Percentiles rank a stretch among this genome's conserved stretches.
phyloP scores from a whole-genome alignment of 2,113 vertebrate genomes.

The Odobenus rosmarus region DNA sequence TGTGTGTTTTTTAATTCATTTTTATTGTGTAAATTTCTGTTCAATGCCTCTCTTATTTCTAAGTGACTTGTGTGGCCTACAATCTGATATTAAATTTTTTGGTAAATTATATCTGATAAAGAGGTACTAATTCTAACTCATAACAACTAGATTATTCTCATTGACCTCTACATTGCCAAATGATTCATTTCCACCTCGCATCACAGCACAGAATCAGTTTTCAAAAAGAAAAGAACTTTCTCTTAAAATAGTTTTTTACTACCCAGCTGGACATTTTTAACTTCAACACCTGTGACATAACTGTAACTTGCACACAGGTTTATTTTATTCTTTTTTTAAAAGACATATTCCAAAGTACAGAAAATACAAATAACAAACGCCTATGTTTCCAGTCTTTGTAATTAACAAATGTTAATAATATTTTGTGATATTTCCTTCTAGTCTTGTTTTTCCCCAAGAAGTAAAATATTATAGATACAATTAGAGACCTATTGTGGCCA shows the following conservation, averaged over 20 bases:
- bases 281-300: not conserved
- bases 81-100: not conserved
- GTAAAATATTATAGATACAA: not conserved
- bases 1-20: not conserved
- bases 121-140: not conserved
- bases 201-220: not conserved
- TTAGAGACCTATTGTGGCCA: not conserved
- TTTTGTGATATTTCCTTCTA: not conserved
- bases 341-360: not conserved
- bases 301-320: not conserved
- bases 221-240: slow-evolving; percentile 5
- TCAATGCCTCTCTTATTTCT: not conserved
- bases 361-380: not conserved
- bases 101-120: not conserved
- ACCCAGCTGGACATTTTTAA: not conserved
- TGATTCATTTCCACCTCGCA: not conserved
- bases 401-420: not conserved
- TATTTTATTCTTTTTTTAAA: not conserved
- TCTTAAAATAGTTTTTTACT: not conserved
- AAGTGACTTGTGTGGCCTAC: not conserved
- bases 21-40: not conserved
- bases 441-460: not conserved
- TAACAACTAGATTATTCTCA: not conserved
- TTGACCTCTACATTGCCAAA: not conserved
- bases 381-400: not conserved